A percentile compares a stretch with the other conserved stretches of the same genome.
phyloP scores from a whole-genome alignment of 2,888 invertebrate species.

The Erpobdella octoculata region DNA sequence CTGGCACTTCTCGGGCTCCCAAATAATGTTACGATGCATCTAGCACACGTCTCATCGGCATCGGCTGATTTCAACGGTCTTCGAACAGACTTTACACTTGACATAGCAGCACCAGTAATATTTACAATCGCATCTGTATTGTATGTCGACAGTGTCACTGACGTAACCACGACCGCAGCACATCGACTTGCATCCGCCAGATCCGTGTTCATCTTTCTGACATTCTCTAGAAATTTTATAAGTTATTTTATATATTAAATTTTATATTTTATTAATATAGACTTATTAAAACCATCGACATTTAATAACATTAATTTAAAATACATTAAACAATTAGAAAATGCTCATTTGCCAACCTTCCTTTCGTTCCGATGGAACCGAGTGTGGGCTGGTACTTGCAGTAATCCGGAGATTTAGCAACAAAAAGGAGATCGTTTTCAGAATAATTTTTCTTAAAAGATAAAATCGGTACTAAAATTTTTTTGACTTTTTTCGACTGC shows the following conservation, averaged over 20 bases:
- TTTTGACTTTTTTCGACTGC: not conserved
- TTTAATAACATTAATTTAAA: too few species aligned
- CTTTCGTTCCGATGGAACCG: constrained; percentile 69
- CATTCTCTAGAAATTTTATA: constrained; percentile 66
- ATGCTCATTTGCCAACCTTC: constrained; percentile 60
- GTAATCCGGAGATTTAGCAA: constrained; percentile 74
- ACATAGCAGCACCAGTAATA: constrained; percentile 81
- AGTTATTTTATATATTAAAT: too few species aligned
- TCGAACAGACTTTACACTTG: constrained; percentile 72
- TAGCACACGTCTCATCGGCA: too few species aligned
- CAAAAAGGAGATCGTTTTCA: constrained; percentile 61
- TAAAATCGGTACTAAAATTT: constrained; percentile 48
- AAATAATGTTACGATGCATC: too few species aligned
- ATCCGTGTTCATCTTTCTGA: constrained; percentile 58
- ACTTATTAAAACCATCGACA: too few species aligned
- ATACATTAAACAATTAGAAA: too few species aligned
- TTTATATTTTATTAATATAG: too few species aligned
- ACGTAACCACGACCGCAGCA: constrained; percentile 76
- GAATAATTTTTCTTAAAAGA: constrained; percentile 41
- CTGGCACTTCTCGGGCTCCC: not conserved
- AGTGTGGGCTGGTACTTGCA: constrained; percentile 67
- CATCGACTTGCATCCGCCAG: constrained; percentile 69
- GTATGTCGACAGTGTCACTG: constrained; percentile 62
- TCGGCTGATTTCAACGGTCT: constrained; percentile 64
- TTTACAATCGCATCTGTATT: constrained; percentile 70